Conservation (phyloP, 2,888 invertebrate species). For the Hoplodrina ambigua region DNA sequence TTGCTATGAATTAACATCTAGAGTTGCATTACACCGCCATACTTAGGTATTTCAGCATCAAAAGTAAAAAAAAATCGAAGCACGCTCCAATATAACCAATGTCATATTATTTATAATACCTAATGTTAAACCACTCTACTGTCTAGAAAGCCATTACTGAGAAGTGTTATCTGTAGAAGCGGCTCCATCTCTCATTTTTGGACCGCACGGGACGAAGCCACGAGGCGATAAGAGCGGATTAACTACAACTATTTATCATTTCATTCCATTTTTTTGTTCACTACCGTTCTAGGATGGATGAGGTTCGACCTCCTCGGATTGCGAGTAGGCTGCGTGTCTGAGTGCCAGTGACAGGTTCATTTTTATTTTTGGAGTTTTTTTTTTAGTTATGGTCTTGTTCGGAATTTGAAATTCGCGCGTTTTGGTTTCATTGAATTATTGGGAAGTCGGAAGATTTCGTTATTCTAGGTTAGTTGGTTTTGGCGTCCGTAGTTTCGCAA, state of each 20-base stretch:
- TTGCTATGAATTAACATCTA: constrained; percentile 1
- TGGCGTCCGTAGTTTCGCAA: too few relatives aligned
- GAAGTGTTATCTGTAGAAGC: constrained; percentile 84
- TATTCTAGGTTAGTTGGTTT: background rate
- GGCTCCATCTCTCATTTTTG: constrained; percentile 89
- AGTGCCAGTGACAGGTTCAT: constrained; percentile 66
- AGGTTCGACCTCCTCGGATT: constrained; percentile 77
- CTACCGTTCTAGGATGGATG: constrained; percentile 82
- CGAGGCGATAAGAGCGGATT: constrained; percentile 88
- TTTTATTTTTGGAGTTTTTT: constrained; percentile 44
- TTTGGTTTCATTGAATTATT: constrained; percentile 10
- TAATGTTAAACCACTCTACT: constrained; percentile 70
- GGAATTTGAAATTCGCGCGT: constrained; percentile 40
- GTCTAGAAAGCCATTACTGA: constrained; percentile 81
- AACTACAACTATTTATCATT: constrained; percentile 89
- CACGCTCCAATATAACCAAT: constrained; percentile 54
- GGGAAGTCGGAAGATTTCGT: background rate
- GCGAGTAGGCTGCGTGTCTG: constrained; percentile 63
- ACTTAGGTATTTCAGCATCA: background rate
- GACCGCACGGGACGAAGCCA: constrained; percentile 87
- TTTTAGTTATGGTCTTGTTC: constrained; percentile 19
- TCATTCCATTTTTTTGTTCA: constrained; percentile 84
- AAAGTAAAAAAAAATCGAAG: constrained; percentile 23
- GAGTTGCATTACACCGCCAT: background rate
- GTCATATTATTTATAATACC: constrained; percentile 65